Percentiles rank a stretch among this genome's conserved stretches.
Conservation (phyloP, 2,797 vertebrate species). For the Simalia tracyae region DNA sequence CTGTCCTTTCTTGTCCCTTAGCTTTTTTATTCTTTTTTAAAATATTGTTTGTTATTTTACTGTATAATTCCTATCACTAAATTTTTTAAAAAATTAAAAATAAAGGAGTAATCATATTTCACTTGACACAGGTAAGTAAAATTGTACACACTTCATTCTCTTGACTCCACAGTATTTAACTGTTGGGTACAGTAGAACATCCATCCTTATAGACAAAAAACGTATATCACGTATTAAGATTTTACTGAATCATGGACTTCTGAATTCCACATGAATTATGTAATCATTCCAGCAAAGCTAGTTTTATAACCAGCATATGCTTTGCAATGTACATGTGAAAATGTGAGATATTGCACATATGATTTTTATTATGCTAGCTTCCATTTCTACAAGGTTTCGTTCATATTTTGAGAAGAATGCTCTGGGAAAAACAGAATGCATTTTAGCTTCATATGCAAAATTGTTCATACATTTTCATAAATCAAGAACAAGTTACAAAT, state of each 20-base stretch:
- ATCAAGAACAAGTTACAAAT: conserved; percentile 58
- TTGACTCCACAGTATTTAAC: conserved; percentile 27
- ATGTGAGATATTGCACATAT: neutral
- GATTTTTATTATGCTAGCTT: conserved; percentile 29
- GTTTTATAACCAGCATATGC: conserved; percentile 36
- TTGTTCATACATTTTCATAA: conserved; percentile 52
- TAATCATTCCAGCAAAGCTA: conserved; percentile 9
- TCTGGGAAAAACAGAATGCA: conserved; percentile 49
- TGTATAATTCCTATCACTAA: neutral
- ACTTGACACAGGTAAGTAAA: neutral
- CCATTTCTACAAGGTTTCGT: neutral
- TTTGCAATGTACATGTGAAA: conserved; percentile 21
- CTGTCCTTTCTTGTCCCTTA: neutral
- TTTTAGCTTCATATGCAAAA: conserved; percentile 26
- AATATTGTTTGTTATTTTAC: neutral
- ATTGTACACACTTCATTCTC: conserved; percentile 4
- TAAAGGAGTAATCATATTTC: neutral
- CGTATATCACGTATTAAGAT: neutral
- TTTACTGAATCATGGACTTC: conserved; percentile 27
- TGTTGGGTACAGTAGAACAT: neutral
- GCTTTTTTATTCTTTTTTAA: neutral
- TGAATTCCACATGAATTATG: conserved; percentile 18
- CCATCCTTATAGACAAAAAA: neutral
- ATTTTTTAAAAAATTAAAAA: neutral
- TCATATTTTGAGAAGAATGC: conserved; percentile 48